Evolutionary conservation across 2,888 invertebrate genomes (phyloP).

Genomic region (Drosophila picticornis): DNA sequence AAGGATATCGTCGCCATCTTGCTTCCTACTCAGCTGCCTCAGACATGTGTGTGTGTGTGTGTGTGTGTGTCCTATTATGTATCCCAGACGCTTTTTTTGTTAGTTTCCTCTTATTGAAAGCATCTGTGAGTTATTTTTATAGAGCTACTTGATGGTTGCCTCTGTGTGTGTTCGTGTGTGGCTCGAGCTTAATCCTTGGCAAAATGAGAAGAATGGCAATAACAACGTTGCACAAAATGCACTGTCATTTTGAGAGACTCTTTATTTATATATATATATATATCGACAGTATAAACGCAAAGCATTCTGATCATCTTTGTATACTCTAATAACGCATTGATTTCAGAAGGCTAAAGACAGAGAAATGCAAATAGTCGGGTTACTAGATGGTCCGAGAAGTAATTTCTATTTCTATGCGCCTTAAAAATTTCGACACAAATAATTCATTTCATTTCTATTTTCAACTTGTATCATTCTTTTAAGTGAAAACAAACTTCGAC

Average conservation of each 20-base stretch:
- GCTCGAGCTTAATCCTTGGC: slow-evolving; percentile 22
- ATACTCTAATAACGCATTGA: slow-evolving; percentile 24
- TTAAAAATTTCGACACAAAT: not conserved
- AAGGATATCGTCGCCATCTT: slow-evolving; percentile 36
- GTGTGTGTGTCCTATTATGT: slow-evolving; percentile 41
- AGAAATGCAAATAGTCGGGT: not conserved
- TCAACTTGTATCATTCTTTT: not conserved
- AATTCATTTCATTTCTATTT: not conserved
- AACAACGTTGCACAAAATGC: slow-evolving; percentile 53
- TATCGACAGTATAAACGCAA: slow-evolving; percentile 36
- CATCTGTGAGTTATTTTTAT: slow-evolving; percentile 77
- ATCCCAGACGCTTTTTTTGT: slow-evolving; percentile 17
- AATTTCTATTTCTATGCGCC: too few relatives aligned
- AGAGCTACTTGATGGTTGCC: slow-evolving; percentile 63
- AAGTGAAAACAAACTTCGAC: slow-evolving; percentile 7
- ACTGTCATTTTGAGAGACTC: slow-evolving; percentile 58
- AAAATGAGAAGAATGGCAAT: slow-evolving; percentile 16
- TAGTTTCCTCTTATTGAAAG: slow-evolving; percentile 54
- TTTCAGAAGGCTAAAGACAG: not conserved
- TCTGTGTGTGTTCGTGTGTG: slow-evolving; percentile 6
- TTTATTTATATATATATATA: slow-evolving; percentile 50
- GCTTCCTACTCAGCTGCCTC: slow-evolving; percentile 17
- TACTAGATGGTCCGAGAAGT: not conserved
- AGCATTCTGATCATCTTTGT: slow-evolving; percentile 34
- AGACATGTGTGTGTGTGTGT: slow-evolving; percentile 32